Evolutionary conservation across 2,888 invertebrate species (phyloP), one percentile per base, ranked within the genome.

Genomic region (Trichacis sp.): DNA sequence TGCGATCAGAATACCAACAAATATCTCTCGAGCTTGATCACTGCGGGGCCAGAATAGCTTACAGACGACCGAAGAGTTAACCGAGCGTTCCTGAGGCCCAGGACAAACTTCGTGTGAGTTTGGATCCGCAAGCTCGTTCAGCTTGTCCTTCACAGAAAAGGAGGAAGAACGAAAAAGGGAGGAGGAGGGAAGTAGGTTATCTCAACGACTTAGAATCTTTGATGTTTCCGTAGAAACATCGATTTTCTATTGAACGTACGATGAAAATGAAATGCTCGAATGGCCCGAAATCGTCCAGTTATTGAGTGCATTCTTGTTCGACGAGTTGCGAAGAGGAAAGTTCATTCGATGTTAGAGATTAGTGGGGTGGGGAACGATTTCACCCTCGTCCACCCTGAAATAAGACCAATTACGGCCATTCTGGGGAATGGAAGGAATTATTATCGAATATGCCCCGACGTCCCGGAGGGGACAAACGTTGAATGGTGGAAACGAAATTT

Each of bases 1-100:
- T 38, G 68, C 73, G 70, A 74, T 77, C 73, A 73, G 73, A 75
- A 77, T 76, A 75, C 75, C 76, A 75, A 75, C 75, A 73, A 64
- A 73, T 74, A 68, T 64, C 36, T 36, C 69, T 63, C 46, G 64
- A 70, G 71, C 72, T 69, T 70, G 74, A 73, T 73, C 74, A 73
- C 69, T 63, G 51, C 14, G 19, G 33, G 57, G 57, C 61, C 61
- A 53, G 68, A 61, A 64, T 61, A 57, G 46, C 68, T 60, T 52
- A 46, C 40, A 49, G 55, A 51, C 61, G 57, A 64, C 61, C 64
- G 61, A 68, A 68, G 64, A 68, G 62, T 62, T 62, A 68, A 68
- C 68, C 68, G 64, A 62, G 55, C 68, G 64, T 64, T 64, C 64
- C 68, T 57, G 58, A 47, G 58, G 61, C 64, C 58, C 59, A 56